Base-by-base conservation (phyloP, 1,140 invertebrate species). In the Bombus turneri region DNA sequence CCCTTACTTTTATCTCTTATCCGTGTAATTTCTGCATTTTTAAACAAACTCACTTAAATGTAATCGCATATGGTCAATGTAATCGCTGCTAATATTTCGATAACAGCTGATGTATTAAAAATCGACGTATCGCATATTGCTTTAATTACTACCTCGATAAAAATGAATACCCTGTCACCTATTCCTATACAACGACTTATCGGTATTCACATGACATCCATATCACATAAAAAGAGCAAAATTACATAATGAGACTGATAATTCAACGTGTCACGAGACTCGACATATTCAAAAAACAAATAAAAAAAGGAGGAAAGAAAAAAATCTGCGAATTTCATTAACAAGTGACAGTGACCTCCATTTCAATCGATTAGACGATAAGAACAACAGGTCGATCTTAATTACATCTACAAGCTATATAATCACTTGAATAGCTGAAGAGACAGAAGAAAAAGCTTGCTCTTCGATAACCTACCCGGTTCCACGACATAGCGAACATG, bases 391-490 rank as follows among this genome's bases (percentile, higher is more conserved):
- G 6, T 53, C 18, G 47, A 41, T 6, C 72, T 10, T 68, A 34
- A 74, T 47, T 18, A 22, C 31, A 22, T 2, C 10, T 73, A 15
- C 39, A 47, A 39, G 28, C 39, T 12, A 39, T 12, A 37, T 47
- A 31, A 47, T 73, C 6, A 22, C 13, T 18, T 10, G 3, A n/a
- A 34, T 12, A 18, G 22, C 10, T 4, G 69, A 4, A 28, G 2
- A 71, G 37, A 28, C 25, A 28, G 37, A 69, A 25, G 15, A 37
- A 22, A 37, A 39, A 39, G 4, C 18, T 31, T 53, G 31, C 28
- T 31, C 10, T 15, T 8, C 37, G 34, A 66, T 57, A 77, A 89
- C 88, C 59, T 89, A 89, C 88, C 88, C 66, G 57, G 10, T 75
- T 75, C 64, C 28, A 37, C 66, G 10, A 15, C 87, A 89, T 89